Evolutionary conservation across 2,797 vertebrate genomes (phyloP).

Genomic region (Oryzias dopingdopingensis): DNA sequence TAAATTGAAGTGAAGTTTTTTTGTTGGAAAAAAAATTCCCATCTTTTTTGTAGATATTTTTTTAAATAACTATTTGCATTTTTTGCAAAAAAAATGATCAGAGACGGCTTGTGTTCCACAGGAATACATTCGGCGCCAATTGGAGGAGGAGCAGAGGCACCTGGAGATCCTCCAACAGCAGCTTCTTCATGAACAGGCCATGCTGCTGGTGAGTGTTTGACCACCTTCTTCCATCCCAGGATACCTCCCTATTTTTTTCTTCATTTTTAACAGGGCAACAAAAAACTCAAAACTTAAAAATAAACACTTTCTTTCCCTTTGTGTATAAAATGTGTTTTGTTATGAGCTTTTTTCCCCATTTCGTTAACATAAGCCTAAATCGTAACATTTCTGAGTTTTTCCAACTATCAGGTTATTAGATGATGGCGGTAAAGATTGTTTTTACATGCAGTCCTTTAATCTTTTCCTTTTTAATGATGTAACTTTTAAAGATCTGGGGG

Average conservation of each 20-base stretch:
- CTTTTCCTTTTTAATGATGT: conserved; percentile 2
- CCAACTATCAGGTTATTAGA: conserved; percentile 17
- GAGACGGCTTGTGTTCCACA: conserved; percentile 69
- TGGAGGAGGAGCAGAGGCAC: conserved; percentile 99
- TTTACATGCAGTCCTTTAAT: conserved; percentile 13
- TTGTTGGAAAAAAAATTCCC: no score
- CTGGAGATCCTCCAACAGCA: conserved; percentile 98
- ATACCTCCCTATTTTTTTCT: background rate
- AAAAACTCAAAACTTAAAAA: background rate
- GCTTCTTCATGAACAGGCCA: conserved; percentile 98
- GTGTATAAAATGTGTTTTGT: background rate
- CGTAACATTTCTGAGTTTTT: conserved; percentile 1
- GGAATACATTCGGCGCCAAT: conserved; percentile 98
- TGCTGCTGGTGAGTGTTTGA: conserved; percentile 90
- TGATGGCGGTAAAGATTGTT: conserved; percentile 19
- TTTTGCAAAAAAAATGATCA: background rate
- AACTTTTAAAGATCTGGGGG: conserved; percentile 29
- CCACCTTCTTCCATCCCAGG: background rate
- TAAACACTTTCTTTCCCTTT: background rate
- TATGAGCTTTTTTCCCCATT: conserved; percentile 23
- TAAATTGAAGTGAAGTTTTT: no score
- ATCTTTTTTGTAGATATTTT: no score
- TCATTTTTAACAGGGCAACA: background rate
- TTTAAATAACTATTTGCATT: background rate
- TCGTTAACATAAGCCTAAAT: background rate